Percentiles rank a stretch among this genome's conserved stretches.
Evolutionary conservation across 2,797 vertebrate genomes (phyloP).

Genomic region (Chelon labrosus): DNA sequence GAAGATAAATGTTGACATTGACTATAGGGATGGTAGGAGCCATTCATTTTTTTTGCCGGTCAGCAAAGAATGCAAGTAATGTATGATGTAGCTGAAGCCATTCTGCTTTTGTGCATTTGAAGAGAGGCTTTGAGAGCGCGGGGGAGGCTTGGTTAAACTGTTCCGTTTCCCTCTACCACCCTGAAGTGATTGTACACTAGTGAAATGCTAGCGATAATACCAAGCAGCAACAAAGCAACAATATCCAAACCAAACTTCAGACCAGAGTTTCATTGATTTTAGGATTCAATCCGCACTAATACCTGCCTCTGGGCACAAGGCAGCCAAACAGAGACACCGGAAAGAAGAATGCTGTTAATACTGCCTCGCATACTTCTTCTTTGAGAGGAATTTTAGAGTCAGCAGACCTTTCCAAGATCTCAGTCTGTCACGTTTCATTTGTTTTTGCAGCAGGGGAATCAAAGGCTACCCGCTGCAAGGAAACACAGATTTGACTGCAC

Average conservation of each 20-base stretch:
- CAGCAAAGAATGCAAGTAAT: slow-evolving; percentile 12
- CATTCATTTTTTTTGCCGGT: slow-evolving; percentile 17
- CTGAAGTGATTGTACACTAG: slow-evolving; percentile 48
- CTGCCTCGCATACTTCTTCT: not conserved
- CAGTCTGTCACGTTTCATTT: slow-evolving; percentile 66
- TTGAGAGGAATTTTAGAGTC: slow-evolving; percentile 28
- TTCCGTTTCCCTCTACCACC: slow-evolving; percentile 40
- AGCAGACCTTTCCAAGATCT: slow-evolving; percentile 39
- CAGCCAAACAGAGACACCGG: slow-evolving; percentile 21
- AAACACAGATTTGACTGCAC: slow-evolving; percentile 50
- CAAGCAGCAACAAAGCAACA: slow-evolving; percentile 43
- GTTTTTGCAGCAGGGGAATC: slow-evolving; percentile 53
- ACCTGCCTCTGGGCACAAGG: slow-evolving; percentile 49
- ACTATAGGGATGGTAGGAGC: not conserved
- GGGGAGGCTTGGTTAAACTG: slow-evolving; percentile 52
- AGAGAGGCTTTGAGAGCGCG: slow-evolving; percentile 37
- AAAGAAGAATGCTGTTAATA: slow-evolving; percentile 32
- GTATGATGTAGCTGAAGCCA: slow-evolving; percentile 26
- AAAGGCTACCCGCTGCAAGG: slow-evolving; percentile 43
- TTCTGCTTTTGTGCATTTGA: slow-evolving; percentile 39
- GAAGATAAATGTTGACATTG: slow-evolving; percentile 6
- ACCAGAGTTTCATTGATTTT: slow-evolving; percentile 61
- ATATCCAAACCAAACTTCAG: slow-evolving; percentile 51
- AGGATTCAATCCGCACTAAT: slow-evolving; percentile 44
- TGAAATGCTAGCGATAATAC: slow-evolving; percentile 55